These are phyloP conservation scores for Apeltes quadracus DNA, from an alignment of 2,113 vertebrate genomes.

Conservation along the genomic window DNA sequence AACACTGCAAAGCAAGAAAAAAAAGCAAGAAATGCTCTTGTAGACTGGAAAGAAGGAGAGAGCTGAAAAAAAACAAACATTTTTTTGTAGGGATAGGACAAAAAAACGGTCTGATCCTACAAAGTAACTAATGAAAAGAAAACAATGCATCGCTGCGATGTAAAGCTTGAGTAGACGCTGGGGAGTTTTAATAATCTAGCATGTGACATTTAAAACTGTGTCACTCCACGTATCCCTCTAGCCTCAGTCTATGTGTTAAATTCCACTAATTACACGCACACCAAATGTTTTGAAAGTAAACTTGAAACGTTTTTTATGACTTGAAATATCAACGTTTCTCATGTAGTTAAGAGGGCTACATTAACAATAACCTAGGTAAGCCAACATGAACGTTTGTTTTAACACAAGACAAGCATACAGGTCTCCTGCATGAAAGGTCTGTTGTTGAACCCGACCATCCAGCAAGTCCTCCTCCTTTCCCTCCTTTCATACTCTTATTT, in stretches of 20 bases:
- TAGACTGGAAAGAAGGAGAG: background rate
- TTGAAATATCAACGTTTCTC: background rate
- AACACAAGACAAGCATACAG: background rate
- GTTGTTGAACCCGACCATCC: background rate
- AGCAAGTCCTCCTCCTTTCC: background rate
- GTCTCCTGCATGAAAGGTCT: background rate
- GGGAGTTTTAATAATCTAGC: background rate
- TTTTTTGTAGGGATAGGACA: background rate
- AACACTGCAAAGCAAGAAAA: background rate
- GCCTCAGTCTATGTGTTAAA: background rate
- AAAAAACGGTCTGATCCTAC: background rate
- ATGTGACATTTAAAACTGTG: background rate
- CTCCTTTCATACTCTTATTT: background rate
- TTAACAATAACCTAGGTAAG: background rate
- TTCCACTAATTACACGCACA: background rate
- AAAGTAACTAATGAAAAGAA: background rate
- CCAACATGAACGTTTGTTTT: background rate
- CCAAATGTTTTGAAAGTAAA: background rate
- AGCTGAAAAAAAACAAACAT: background rate
- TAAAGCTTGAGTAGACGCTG: background rate
- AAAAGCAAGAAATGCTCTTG: constrained; percentile 5
- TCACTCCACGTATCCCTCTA: background rate
- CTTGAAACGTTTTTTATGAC: background rate
- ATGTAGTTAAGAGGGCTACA: background rate
- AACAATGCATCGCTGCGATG: background rate